Evolutionary conservation across 2,888 invertebrate genomes (phyloP), one percentile per base, ranked within the genome.

Genomic region (Drosophila neotestacea): DNA sequence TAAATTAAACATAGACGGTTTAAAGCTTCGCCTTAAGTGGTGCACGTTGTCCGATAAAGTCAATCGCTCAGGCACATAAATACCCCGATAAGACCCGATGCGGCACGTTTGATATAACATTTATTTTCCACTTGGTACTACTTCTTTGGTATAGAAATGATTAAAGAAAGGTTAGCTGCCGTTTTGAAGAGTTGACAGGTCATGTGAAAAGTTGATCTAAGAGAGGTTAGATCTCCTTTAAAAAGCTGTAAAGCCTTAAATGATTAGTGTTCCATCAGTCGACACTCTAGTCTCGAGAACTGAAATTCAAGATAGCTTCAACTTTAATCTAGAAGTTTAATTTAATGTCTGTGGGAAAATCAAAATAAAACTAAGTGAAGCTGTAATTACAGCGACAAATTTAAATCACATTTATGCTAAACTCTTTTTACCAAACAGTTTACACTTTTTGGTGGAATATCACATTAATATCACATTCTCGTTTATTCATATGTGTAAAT

Each of bases 61-160:
- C 80, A 46, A 80, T 77, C 74, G 78, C 78, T 58, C 61, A 60
- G 61, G 47, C 65, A 71, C 87, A 89, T 89, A 90, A 90, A 90
- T 90, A 90, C 74, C 64, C 73, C 72, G 89, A 89, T 90, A 89
- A 90, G 90, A 72, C 22, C 22, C 73, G 39, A 38, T 67, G 85
- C 90, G 90, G 90, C 69, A 28, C 73, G 38, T 90, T 87, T 82
- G 85, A 79, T 89, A 80, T 78, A 52, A 32, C 13, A 7, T 16
- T n/a, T 16, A 58, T 30, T 54, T 59, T 56, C 13, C 42, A 41
- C 30, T 54, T 34, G 59, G 13, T 34, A 48, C 13, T 55, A 9
- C 28, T 16, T 16, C 48, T 27, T 34, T 6, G 9, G 28, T 22
- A 30, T 22, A 4, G 32, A 16, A 39, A 50, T 16, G n/a, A 34